Conservation (phyloP, 1,140 invertebrate genomes). For the Hormaphis cornu region DNA sequence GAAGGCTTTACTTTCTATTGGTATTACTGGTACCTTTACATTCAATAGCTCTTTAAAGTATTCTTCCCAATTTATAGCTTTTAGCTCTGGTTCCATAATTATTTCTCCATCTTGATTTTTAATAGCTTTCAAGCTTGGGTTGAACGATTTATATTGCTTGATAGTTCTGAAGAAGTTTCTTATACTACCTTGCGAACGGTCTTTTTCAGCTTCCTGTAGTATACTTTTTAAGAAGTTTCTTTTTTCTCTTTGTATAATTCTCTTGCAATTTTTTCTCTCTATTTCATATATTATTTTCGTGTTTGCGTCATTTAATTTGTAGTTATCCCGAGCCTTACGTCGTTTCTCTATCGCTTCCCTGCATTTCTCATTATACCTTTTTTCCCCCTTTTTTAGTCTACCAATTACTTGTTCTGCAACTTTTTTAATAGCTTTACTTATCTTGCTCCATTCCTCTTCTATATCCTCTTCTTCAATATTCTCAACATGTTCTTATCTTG, state of each 20-base stretch:
- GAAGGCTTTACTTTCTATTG: background rate
- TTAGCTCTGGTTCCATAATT: conserved; percentile 4
- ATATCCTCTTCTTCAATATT: too few species aligned
- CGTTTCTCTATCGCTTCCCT: background rate
- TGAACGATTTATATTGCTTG: background rate
- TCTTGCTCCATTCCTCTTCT: too few species aligned
- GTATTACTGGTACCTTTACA: background rate
- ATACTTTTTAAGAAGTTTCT: background rate
- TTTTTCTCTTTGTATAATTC: background rate
- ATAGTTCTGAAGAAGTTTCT: background rate
- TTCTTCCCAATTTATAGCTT: background rate
- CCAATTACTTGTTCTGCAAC: background rate
- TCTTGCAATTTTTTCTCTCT: background rate
- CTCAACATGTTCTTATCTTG: too few species aligned
- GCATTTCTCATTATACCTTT: background rate
- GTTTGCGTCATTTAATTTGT: background rate
- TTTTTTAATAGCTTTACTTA: too few species aligned
- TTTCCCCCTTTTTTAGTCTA: background rate
- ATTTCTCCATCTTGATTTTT: background rate
- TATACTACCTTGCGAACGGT: background rate
- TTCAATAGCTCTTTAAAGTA: conserved; percentile 6
- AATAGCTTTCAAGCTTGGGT: background rate
- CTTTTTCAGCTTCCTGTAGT: background rate
- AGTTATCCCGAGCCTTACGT: background rate
- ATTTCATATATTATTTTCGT: conserved; percentile 1